A percentile compares a stretch with the other conserved stretches of the same genome.
phyloP scores from a whole-genome alignment of 2,113 vertebrate genomes.

The Haliaeetus leucogaster region DNA sequence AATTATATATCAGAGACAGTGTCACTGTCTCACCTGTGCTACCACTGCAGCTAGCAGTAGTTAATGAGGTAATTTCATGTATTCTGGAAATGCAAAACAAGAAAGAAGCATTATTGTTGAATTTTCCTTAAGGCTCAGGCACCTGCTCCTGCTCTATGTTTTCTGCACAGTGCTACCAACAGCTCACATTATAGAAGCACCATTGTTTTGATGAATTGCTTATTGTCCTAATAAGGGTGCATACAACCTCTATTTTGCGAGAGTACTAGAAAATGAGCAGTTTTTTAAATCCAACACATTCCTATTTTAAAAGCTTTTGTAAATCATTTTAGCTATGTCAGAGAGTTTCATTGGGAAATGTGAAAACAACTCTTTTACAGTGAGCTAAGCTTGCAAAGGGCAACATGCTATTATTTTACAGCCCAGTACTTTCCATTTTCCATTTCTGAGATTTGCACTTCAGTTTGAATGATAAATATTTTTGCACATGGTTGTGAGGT shows the following conservation, averaged over 20 bases:
- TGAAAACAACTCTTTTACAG: constrained; percentile 4
- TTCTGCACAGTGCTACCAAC: background rate
- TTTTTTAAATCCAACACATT: background rate
- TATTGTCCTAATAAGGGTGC: background rate
- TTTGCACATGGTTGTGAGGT: background rate
- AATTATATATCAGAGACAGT: background rate
- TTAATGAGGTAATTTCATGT: background rate
- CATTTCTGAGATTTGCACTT: background rate
- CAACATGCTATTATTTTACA: constrained; percentile 32
- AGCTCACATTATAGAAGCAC: background rate
- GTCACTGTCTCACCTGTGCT: background rate
- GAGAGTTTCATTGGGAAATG: background rate
- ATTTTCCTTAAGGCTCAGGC: background rate
- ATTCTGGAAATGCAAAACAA: background rate
- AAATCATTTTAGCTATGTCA: constrained; percentile 26
- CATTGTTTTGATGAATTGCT: background rate
- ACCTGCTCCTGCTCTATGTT: background rate
- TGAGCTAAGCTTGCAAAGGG: background rate
- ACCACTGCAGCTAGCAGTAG: background rate
- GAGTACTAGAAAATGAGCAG: background rate
- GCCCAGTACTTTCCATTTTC: background rate
- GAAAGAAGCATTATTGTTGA: background rate
- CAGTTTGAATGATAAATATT: background rate
- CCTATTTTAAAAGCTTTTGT: constrained; percentile 19
- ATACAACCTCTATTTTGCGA: background rate